Evolutionary conservation across 2,888 invertebrate species (phyloP).

Genomic region (Aspidapion aeneum): DNA sequence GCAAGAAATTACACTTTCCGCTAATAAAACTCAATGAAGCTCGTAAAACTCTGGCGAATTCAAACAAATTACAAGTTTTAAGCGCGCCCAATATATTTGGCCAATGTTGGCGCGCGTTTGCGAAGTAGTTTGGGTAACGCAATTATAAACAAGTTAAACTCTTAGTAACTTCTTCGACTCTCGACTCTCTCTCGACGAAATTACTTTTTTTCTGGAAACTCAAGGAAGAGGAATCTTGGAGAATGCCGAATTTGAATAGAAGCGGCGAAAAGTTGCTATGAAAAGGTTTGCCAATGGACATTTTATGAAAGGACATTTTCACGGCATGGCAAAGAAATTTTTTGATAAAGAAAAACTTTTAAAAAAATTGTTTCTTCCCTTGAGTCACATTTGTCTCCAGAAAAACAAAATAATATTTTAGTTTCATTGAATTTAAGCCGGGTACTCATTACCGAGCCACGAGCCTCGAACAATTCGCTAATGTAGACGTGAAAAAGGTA

Average conservation of each 20-base stretch:
- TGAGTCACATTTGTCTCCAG: too few relatives aligned
- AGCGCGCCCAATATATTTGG: neutral
- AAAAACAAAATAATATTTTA: too few relatives aligned
- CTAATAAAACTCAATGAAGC: neutral
- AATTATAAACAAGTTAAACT: slow-evolving; percentile 3
- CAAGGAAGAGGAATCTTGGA: neutral
- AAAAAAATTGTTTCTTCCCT: too few relatives aligned
- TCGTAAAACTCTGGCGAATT: neutral
- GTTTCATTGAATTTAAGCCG: too few relatives aligned
- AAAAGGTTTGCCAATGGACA: too few relatives aligned
- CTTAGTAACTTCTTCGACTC: neutral
- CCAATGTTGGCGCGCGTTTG: neutral
- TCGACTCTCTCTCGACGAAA: neutral
- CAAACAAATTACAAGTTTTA: neutral
- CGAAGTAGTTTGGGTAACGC: neutral
- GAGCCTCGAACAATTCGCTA: too few relatives aligned
- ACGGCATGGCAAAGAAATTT: too few relatives aligned
- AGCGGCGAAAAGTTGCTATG: neutral
- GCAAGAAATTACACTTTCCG: neutral
- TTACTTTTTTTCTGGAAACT: neutral
- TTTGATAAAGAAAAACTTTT: too few relatives aligned
- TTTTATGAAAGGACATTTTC: too few relatives aligned
- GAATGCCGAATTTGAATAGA: neutral
- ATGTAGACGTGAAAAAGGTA: too few relatives aligned
- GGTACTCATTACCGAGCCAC: too few relatives aligned